phyloP scores from a whole-genome alignment of 2,113 vertebrate species.

The Perca fluviatilis region DNA sequence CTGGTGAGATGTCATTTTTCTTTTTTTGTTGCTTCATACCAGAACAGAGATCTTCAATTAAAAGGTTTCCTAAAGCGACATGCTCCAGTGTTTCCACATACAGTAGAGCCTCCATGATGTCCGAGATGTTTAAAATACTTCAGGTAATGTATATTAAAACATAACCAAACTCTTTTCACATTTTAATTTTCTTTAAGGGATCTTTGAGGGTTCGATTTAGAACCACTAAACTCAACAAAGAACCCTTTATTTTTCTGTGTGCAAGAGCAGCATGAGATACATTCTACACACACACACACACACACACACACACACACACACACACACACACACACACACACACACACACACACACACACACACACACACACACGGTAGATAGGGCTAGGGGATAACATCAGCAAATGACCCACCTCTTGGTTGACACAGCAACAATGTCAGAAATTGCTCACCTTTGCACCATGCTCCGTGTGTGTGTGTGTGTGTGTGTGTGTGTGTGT shows the following conservation, averaged over 20 bases:
- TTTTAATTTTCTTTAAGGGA: not conserved
- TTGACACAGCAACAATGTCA: slow-evolving; percentile 61
- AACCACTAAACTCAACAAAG: not conserved
- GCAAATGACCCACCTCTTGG: slow-evolving; percentile 42
- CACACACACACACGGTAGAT: too few species aligned
- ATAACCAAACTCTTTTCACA: not conserved
- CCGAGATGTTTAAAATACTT: not conserved
- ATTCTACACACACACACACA: too few species aligned
- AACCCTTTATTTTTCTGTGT: not conserved
- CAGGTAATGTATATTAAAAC: not conserved
- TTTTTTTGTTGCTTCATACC: not conserved
- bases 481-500: slow-evolving; percentile 16
- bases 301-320: too few species aligned
- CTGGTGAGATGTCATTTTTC: not conserved
- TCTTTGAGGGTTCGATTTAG: not conserved
- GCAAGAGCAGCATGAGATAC: slow-evolving; percentile 14
- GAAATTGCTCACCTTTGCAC: slow-evolving; percentile 74
- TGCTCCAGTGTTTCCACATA: not conserved
- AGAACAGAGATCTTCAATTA: not conserved
- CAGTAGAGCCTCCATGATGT: not conserved
- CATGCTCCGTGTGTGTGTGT: slow-evolving; percentile 45
- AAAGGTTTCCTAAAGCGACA: not conserved
- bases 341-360: too few species aligned
- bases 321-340: too few species aligned
- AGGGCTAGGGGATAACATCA: not conserved